Base-by-base conservation (phyloP, 2,113 vertebrate species). In the Mola mola region DNA sequence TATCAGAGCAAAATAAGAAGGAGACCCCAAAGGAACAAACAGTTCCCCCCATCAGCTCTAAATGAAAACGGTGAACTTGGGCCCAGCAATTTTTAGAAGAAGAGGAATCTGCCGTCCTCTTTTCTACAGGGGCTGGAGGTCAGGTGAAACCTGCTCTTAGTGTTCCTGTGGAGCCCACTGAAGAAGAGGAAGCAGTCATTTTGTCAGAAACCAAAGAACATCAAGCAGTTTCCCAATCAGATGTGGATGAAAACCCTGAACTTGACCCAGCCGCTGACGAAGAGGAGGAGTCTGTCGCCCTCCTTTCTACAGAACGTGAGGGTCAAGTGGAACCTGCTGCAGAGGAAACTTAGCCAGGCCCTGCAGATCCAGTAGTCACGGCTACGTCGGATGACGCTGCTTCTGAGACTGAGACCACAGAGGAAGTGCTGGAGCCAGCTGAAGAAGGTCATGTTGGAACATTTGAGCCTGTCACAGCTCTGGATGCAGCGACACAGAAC, bases 281-380 rank as follows among this genome's bases (percentile, higher is more conserved):
- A 21, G 37, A 65, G 25, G 53, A 67, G 13, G 63, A 61, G 22
- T 16, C 21, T 31, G 52, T 31, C 16, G 43, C 44, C 9, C 12
- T 51, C 0, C 1, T 58, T 63, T 37, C 51, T 57, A 1, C 10
- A n/a, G 43, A 43, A 6, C 24, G 7, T 57, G 65, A 34, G 10
- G 10, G 1, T 43, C 15, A 44, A 37, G 59, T 19, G 13, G 53
- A 46, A 33, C 6, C 19, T 25, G 43, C 57, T 11, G 20, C 15
- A 25, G 66, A 70, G 2, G 44, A 65, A 33, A 29, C 10, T 6
- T 21, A 11, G 24, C 28, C 21, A 19, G 4, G 1, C 7, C 16
- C 9, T 55, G 67, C 34, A 17, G 55, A 36, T 34, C 46, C 49
- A 21, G 26, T 33, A 55, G 29, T 48, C 21, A 19, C 16, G 38